Base-by-base conservation (phyloP, 2,797 vertebrate species). In the Strix occidentalis region DNA sequence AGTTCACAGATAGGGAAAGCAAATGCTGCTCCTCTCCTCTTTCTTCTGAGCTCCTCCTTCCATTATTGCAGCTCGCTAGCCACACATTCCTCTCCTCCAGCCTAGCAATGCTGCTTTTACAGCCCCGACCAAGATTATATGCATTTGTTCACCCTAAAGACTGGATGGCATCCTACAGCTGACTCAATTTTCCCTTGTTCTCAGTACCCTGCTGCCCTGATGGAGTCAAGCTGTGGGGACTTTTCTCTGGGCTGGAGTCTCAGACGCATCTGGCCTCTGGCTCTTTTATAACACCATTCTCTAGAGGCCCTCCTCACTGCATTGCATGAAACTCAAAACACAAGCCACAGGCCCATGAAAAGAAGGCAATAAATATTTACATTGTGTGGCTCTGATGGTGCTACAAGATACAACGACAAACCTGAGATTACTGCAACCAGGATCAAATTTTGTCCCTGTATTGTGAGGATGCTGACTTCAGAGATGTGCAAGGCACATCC, bases 91-190 rank as follows among this genome's bases (percentile, higher is more conserved):
- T 90, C 89, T 64, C 65, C 75, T 78, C 79, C 87, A 80, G 88
- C 95, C 92, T 58, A 63, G 95, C 92, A 92, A 63, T 91, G 86
- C 87, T 7, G 78, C 93, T 76, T 88, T 87, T 91, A 78, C 84
- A 95, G 78, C 68, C 72, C 66, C 5, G 2, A 93, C 80, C 15
- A 16, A 53, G 74, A 81, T 87, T 69, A 41, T 51, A 21, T 21
- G 89, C 65, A 25, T 91, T 96, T 91, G 75, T 93, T 78, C 4
- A 7, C 82, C 84, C 92, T 92, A 79, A 89, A 93, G 65, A 78
- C 84, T 35, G 78, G 95, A 94, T 96, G 95, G 92, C 82, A 92
- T 93, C 94, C 93, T 35, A 48, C 11, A 6, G 92, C 69, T 17
- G 18, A 2, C 71, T 89, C 77, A 26, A 1, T 88, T 93, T 95